Base-by-base conservation (phyloP, 1,140 invertebrate genomes). In the Drosophila repletoides region DNA sequence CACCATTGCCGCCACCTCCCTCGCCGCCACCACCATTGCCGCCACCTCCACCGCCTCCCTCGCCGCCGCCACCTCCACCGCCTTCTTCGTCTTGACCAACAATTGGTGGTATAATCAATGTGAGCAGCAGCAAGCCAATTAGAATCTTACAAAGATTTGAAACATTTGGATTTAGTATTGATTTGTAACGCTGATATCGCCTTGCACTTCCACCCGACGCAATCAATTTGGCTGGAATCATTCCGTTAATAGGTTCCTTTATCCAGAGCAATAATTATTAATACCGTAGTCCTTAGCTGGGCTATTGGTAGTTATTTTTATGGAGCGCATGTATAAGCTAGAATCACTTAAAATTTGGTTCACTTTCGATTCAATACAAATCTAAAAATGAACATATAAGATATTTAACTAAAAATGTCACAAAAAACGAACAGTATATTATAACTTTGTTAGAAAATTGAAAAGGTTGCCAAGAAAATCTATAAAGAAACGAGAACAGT, bases 281-380 rank as follows among this genome's bases (percentile, higher is more conserved):
- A n/a, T n/a, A n/a, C n/a, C n/a, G n/a, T n/a, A n/a, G n/a, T n/a
- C n/a, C n/a, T n/a, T n/a, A n/a, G n/a, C n/a, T n/a, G n/a, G n/a
- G 29, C n/a, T 10, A 33, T 34, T 34, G n/a, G 31, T 34, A n/a
- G n/a, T 1, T 34, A 34, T 10, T 34, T 12, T 12, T 34, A 34
- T 12, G 3, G 6, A n/a, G 26, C 24, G 12, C 14, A 22, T 34
- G 19, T 19, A 24, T 34, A 15, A 22, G 12, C 5, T 9, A 3
- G 12, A 14, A 17, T 21, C 31, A 59, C 46, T 10, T 29, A 34
- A 12, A 60, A 60, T 52, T 60, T 67, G 12, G 21, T 31, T 17
- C 10, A 34, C 14, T 15, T 51, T 51, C 14, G 5, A n/a, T 45
- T 1, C 10, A 15, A 45, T 45, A 48, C 2, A 51, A 26, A 6